Percentiles rank a stretch among this genome's conserved stretches.
phyloP scores from a whole-genome alignment of 2,113 vertebrate species.

The Octodon degus region DNA sequence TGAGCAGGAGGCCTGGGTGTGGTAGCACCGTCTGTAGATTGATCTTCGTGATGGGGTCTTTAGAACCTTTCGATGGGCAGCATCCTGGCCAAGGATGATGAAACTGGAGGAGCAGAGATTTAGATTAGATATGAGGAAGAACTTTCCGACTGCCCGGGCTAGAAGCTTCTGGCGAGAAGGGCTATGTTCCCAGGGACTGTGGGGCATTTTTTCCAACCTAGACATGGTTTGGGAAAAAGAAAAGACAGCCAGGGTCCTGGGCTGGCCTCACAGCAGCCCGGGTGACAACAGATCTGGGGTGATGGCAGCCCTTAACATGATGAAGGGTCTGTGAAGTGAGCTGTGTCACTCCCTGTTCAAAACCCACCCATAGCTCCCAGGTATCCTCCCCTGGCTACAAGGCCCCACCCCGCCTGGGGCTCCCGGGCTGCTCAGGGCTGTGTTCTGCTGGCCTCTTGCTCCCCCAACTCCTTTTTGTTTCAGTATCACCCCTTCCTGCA shows the following conservation, averaged over 20 bases:
- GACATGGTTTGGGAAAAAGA: slow-evolving; percentile 30
- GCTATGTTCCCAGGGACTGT: neutral
- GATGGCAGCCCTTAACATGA: neutral
- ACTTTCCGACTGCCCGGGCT: neutral
- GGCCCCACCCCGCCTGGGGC: no score
- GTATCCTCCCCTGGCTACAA: neutral
- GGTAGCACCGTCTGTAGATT: no score
- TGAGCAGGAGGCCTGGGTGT: neutral
- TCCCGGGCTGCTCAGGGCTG: neutral
- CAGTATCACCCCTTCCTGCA: neutral
- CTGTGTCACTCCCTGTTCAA: neutral
- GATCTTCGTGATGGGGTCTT: neutral
- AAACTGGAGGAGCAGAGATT: slow-evolving; percentile 61
- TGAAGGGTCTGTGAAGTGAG: neutral
- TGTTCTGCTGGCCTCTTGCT: neutral
- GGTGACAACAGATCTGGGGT: rapidly evolving
- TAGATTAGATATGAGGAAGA: slow-evolving; percentile 68
- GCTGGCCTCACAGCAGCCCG: neutral
- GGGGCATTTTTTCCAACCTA: slow-evolving; percentile 23
- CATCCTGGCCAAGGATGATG: neutral
- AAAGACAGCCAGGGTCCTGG: neutral
- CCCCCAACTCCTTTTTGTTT: neutral
- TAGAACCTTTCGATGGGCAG: neutral
- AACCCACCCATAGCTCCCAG: neutral
- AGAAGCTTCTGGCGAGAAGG: neutral